Base-by-base conservation (phyloP, 2,797 vertebrate species). In the Melanitta fusca region DNA sequence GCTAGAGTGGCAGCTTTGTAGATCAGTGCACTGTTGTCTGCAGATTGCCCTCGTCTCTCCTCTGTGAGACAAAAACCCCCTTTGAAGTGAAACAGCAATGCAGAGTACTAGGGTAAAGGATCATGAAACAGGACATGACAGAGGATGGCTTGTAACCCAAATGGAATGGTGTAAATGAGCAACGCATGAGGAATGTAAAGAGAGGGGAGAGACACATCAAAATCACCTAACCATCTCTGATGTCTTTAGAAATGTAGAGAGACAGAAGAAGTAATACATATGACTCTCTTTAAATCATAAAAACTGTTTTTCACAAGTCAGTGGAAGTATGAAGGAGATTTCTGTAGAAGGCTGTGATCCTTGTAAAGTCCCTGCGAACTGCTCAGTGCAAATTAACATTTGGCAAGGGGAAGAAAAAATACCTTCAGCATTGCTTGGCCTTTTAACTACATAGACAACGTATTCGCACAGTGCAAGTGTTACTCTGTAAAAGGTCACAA, bases 81-180 rank as follows among this genome's bases (percentile, higher is more conserved):
- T 91, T 80, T 93, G 86, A 96, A 91, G 65, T 51, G 82, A 77
- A 95, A 72, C 89, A 89, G 91, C 91, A 91, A 65, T 47, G 39
- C 11, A 3, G 83, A 91, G 94, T 74, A n/a, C 43, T 56, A 77
- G 93, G 69, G 54, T 69, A 53, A 95, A 93, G 83, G 80, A 87
- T 96, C 85, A 54, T 91, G 93, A 87, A 94, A 89, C 62, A 92
- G 81, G 93, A 85, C 89, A 80, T 75, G 91, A 53, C 27, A 69
- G 92, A 92, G 93, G 80, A 82, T 80, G 96, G 91, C 72, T 82
- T 89, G 92, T 94, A 93, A 93, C 91, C 94, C 94, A 95, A 87
- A 95, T 83, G 89, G 93, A 94, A 92, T 91, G 93, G 90, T 84
- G 86, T 91, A 94, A 97, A 96, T 61, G 85, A 96, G 90, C 91